Evolutionary conservation across 2,888 invertebrate species (phyloP).

Genomic region (Brachylomia viminalis): DNA sequence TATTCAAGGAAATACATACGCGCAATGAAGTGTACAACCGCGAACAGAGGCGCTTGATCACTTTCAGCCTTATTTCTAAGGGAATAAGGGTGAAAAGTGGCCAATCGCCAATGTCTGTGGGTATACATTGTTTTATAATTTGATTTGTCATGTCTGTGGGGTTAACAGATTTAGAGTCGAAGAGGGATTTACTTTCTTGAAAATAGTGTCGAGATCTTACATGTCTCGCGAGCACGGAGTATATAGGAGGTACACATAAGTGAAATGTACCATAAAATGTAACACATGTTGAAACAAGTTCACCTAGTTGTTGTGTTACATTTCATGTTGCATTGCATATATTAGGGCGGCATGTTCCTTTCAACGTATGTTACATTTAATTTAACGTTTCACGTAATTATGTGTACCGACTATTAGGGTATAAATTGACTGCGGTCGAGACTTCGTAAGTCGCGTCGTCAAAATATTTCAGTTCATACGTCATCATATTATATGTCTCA

Average conservation of each 20-base stretch:
- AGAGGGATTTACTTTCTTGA: constrained; percentile 3
- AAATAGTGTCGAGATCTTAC: constrained; percentile 7
- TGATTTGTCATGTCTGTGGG: constrained; percentile 18
- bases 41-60: background rate
- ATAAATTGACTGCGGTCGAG: background rate
- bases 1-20: constrained; percentile 43
- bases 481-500: background rate
- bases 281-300: background rate
- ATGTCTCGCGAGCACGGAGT: constrained; percentile 10
- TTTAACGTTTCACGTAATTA: background rate
- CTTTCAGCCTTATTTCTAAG: background rate
- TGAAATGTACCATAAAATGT: background rate
- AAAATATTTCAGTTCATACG: background rate
- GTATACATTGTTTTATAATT: constrained; percentile 2
- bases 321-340: background rate
- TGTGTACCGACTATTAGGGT: background rate
- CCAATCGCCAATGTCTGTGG: background rate
- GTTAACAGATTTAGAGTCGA: constrained; percentile 31
- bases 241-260: background rate
- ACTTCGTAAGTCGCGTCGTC: background rate
- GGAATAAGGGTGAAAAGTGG: background rate
- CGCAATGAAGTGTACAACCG: constrained; percentile 10
- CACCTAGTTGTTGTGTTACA: background rate
- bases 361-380: background rate
- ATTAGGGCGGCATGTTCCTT: background rate